Conservation (phyloP, 2,797 vertebrate genomes). For the Mormyrus hasselquistii region DNA sequence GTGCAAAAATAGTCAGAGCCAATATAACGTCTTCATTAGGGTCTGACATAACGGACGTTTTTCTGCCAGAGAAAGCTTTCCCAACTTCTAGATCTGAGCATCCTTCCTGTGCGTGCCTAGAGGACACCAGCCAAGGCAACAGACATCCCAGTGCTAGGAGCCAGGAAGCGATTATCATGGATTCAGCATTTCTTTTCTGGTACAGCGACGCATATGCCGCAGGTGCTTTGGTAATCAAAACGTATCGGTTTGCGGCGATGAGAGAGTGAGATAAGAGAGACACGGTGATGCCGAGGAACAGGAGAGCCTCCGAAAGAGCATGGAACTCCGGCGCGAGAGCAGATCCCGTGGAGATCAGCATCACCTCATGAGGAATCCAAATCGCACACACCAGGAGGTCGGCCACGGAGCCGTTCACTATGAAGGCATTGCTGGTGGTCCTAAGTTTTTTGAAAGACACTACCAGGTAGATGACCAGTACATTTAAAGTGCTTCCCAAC, state of each 20-base stretch:
- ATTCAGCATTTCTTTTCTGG: slow-evolving; percentile 66
- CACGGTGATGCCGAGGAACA: slow-evolving; percentile 71
- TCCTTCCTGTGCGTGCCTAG: slow-evolving; percentile 34
- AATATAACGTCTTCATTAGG: slow-evolving; percentile 54
- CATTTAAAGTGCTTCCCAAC: slow-evolving; percentile 70
- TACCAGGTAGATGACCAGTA: slow-evolving; percentile 74
- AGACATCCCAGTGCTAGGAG: slow-evolving; percentile 63
- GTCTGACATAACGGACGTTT: slow-evolving; percentile 33
- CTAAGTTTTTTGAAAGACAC: slow-evolving; percentile 73
- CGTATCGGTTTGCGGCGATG: slow-evolving; percentile 75
- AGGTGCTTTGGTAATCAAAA: slow-evolving; percentile 75
- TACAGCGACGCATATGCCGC: slow-evolving; percentile 75
- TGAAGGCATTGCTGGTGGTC: slow-evolving; percentile 79
- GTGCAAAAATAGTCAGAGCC: slow-evolving; percentile 63
- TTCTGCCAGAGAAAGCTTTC: slow-evolving; percentile 21
- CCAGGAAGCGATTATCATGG: slow-evolving; percentile 75
- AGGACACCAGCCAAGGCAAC: slow-evolving; percentile 59
- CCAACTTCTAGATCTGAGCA: slow-evolving; percentile 24
- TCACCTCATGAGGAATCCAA: slow-evolving; percentile 80
- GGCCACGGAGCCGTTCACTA: slow-evolving; percentile 74
- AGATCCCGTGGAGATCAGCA: slow-evolving; percentile 55
- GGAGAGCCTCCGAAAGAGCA: slow-evolving; percentile 58
- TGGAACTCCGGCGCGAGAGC: slow-evolving; percentile 39
- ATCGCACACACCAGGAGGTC: slow-evolving; percentile 77
- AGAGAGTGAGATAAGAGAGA: slow-evolving; percentile 76